Evolutionary conservation across 2,888 invertebrate genomes (phyloP).

Genomic region (Pecten maximus): DNA sequence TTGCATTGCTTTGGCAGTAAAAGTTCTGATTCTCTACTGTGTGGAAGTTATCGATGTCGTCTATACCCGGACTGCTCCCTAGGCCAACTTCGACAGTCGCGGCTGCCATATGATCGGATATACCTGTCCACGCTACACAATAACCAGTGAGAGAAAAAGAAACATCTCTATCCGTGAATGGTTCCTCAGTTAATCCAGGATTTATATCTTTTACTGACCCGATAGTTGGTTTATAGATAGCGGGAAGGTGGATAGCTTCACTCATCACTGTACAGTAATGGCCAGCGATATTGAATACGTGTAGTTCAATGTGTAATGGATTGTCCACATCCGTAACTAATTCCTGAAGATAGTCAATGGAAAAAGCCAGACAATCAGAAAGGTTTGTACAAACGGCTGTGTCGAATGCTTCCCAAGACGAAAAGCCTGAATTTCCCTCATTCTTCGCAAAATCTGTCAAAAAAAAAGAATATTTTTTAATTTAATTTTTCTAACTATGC

Average conservation of each 20-base stretch:
- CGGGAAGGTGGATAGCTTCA: slow-evolving; percentile 45
- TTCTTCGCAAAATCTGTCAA: not conserved
- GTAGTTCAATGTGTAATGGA: slow-evolving; percentile 53
- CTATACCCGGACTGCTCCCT: slow-evolving; percentile 38
- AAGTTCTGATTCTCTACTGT: not conserved
- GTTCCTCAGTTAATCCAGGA: not conserved
- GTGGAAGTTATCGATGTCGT: slow-evolving; percentile 36
- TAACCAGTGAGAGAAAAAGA: slow-evolving; percentile 8
- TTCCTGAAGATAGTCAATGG: slow-evolving; percentile 41
- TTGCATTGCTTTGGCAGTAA: not conserved
- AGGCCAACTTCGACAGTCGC: slow-evolving; percentile 46
- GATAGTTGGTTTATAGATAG: slow-evolving; percentile 46
- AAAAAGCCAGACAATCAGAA: slow-evolving; percentile 46
- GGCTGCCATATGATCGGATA: slow-evolving; percentile 43
- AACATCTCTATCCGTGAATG: slow-evolving; percentile 41
- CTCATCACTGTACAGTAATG: slow-evolving; percentile 53
- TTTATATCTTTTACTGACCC: slow-evolving; percentile 51
- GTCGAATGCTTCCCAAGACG: not conserved
- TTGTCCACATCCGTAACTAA: slow-evolving; percentile 44
- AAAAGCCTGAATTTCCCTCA: not conserved
- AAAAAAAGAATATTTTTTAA: not conserved
- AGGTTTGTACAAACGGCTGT: not conserved
- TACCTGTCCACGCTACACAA: slow-evolving; percentile 49
- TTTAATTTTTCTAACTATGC: too few relatives aligned
- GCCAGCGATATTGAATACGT: slow-evolving; percentile 60